phyloP scores from a whole-genome alignment of 2,113 vertebrate species.

The Charina bottae region DNA sequence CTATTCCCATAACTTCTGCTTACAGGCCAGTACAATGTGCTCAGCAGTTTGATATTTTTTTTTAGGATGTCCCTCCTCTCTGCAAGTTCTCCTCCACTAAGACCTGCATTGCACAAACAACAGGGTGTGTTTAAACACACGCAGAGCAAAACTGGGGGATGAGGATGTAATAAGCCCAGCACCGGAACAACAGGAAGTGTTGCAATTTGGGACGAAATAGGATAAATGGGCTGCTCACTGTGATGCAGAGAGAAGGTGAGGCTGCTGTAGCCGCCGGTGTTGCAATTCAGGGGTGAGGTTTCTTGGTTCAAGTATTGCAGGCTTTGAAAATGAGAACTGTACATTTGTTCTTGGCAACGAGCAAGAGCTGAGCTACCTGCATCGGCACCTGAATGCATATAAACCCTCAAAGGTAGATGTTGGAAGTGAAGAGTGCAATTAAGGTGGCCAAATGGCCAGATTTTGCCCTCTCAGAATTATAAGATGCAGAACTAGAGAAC shows the following conservation, averaged over 20 bases:
- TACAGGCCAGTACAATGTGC: rapidly evolving
- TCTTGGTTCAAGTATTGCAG: slow-evolving; percentile 10
- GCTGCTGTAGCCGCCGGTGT: not conserved
- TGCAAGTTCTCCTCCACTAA: slow-evolving; percentile 25
- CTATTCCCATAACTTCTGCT: not conserved
- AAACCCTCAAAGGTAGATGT: not conserved
- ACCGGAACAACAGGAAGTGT: not conserved
- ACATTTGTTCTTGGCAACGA: not conserved
- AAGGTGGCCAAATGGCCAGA: not conserved
- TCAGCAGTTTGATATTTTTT: not conserved
- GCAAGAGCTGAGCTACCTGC: not conserved
- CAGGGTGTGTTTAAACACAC: not conserved
- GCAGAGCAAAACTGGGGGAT: slow-evolving; percentile 21
- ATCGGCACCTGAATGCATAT: not conserved
- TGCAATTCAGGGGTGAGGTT: slow-evolving; percentile 15
- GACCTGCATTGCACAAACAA: slow-evolving; percentile 13
- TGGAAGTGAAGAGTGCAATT: not conserved
- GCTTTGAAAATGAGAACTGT: slow-evolving; percentile 36
- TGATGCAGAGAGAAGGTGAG: not conserved
- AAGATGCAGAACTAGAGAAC: not conserved
- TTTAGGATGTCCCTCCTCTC: rapidly evolving
- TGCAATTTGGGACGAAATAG: slow-evolving; percentile 16
- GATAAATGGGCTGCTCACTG: slow-evolving; percentile 5
- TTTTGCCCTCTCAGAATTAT: slow-evolving; percentile 18
- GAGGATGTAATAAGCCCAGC: slow-evolving; percentile 1